phyloP scores from a whole-genome alignment of 53 echinoderm and acorn worm genomes.

The Patiria pectinifera region DNA sequence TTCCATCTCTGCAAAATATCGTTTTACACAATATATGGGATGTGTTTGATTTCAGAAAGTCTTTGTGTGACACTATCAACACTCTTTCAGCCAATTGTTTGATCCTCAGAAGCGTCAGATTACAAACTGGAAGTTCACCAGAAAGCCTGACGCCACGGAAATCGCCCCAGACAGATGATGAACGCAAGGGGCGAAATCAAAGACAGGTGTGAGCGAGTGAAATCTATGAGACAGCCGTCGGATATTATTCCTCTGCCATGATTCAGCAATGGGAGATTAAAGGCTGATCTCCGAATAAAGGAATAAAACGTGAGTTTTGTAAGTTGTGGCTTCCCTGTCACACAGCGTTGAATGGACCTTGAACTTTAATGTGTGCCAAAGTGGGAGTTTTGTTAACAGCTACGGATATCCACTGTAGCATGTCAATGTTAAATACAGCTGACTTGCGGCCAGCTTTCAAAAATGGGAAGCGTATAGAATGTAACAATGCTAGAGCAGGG shows the following conservation, averaged over 20 bases:
- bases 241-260: slow-evolving; percentile 18
- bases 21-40: too few species aligned
- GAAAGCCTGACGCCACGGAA: background rate
- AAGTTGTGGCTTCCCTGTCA: background rate
- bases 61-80: too few species aligned
- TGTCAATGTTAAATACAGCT: too few species aligned
- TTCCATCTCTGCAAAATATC: too few species aligned
- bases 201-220: slow-evolving; percentile 13
- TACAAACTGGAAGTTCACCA: background rate
- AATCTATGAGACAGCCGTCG: background rate
- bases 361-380: background rate
- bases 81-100: too few species aligned
- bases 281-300: background rate
- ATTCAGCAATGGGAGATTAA: slow-evolving; percentile 16
- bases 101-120: background rate
- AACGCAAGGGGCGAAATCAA: background rate
- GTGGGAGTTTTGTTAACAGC: background rate
- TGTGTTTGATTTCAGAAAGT: too few species aligned
- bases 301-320: background rate
- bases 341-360: background rate
- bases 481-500: too few species aligned
- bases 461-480: too few species aligned
- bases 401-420: too few species aligned
- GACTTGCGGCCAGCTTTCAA: too few species aligned
- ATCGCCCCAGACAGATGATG: background rate